These are phyloP conservation scores for Oscheius sp. DNA, from an alignment of 1,140 invertebrate genomes.

Conservation along the genomic window DNA sequence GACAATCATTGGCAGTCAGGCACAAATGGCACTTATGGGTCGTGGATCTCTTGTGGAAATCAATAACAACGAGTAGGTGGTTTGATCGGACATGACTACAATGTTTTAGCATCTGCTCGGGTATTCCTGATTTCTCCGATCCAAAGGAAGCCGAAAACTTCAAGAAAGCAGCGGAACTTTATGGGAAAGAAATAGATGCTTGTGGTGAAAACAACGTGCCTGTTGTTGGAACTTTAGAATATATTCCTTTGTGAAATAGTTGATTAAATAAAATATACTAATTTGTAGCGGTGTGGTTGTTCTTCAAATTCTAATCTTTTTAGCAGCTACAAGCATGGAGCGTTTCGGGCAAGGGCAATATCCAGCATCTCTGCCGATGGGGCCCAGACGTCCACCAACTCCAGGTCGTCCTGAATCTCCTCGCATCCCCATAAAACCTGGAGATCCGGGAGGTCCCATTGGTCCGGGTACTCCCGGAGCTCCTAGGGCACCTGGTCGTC, in stretches of 20 bases:
- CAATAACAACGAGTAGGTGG: background rate
- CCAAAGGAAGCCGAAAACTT: background rate
- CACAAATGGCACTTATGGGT: constrained; percentile 11
- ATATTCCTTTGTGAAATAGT: too few relatives aligned
- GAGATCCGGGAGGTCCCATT: background rate
- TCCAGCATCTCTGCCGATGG: background rate
- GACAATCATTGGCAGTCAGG: background rate
- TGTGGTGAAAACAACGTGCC: too few relatives aligned
- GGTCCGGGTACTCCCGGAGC: background rate
- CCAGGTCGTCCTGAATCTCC: background rate
- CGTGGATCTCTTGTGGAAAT: background rate
- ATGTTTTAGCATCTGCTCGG: background rate
- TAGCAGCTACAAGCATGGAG: background rate
- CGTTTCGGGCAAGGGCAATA: background rate
- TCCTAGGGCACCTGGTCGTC: background rate
- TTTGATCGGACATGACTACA: background rate
- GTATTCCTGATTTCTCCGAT: background rate
- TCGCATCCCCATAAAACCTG: background rate
- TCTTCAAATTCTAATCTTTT: too few relatives aligned
- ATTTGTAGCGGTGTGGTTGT: too few relatives aligned
- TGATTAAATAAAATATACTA: too few relatives aligned
- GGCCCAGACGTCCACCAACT: background rate
- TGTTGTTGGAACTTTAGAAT: too few relatives aligned
- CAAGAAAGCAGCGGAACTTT: too few relatives aligned
- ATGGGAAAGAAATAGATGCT: too few relatives aligned